Conservation (phyloP, 2,797 vertebrate species). For the Chelon labrosus region DNA sequence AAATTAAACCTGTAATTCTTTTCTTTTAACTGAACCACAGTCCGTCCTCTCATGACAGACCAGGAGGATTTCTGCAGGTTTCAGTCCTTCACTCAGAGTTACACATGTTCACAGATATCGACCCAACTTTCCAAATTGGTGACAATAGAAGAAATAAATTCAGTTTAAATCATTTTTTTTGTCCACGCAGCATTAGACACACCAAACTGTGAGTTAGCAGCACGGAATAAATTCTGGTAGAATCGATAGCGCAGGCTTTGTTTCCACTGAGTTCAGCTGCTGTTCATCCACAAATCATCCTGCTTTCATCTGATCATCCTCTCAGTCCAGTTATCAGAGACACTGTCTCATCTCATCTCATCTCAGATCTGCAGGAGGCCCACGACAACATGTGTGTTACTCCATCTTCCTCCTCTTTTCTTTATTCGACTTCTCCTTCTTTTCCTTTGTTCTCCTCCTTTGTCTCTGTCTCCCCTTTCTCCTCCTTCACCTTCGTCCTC, state of each 20-base stretch:
- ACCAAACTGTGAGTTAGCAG: conserved; percentile 6
- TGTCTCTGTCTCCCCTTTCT: too few relatives aligned
- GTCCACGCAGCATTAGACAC: conserved; percentile 12
- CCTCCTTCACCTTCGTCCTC: too few relatives aligned
- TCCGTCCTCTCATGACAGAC: not conserved
- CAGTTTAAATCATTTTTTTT: conserved; percentile 32
- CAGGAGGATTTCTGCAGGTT: not conserved
- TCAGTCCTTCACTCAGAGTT: not conserved
- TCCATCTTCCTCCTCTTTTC: too few relatives aligned
- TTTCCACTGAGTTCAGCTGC: conserved; percentile 26
- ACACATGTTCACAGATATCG: conserved; percentile 29
- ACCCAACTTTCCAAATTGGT: conserved; percentile 21
- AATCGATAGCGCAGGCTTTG: conserved; percentile 25
- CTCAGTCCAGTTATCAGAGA: conserved; percentile 37
- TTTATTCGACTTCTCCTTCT: too few relatives aligned
- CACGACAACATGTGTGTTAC: too few relatives aligned
- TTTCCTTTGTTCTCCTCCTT: too few relatives aligned
- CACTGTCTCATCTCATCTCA: conserved; percentile 2
- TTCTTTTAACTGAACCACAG: not conserved
- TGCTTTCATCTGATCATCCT: conserved; percentile 20
- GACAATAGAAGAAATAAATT: conserved; percentile 35
- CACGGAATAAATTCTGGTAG: conserved; percentile 26
- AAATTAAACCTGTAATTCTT: not conserved
- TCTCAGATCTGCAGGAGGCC: too few relatives aligned
- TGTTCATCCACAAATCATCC: conserved; percentile 15